Percentiles rank a stretch among this genome's conserved stretches.
These are phyloP conservation scores for Nothoprocta perdicaria DNA, from an alignment of 2,113 vertebrate species.

Conservation along the genomic window DNA sequence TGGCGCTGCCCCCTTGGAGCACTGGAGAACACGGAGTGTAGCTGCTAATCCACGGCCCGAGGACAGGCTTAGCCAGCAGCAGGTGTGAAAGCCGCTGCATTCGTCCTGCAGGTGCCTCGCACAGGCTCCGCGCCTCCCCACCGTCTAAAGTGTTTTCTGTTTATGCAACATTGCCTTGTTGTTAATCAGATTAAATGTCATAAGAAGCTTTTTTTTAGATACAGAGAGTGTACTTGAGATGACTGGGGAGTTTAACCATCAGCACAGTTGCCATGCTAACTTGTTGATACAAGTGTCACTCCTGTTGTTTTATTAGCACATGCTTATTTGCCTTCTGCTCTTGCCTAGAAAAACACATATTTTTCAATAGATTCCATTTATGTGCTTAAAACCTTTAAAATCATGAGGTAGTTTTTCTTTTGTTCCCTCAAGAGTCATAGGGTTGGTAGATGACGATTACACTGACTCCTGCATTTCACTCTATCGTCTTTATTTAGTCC, in stretches of 20 bases:
- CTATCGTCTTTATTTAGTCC: neutral
- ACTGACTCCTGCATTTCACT: neutral
- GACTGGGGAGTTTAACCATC: neutral
- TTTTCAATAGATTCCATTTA: neutral
- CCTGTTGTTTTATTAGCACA: neutral
- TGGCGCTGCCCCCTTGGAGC: neutral
- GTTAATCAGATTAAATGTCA: slow-evolving; percentile 33
- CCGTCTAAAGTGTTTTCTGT: neutral
- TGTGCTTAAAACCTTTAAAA: neutral
- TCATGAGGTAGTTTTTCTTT: neutral
- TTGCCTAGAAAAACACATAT: neutral
- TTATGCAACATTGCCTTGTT: neutral
- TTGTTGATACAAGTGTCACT: neutral
- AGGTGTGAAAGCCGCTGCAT: neutral
- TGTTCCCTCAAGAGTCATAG: neutral
- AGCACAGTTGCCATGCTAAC: slow-evolving; percentile 4
- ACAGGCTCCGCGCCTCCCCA: neutral
- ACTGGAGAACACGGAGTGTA: neutral
- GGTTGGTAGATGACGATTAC: neutral
- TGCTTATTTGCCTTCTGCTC: neutral
- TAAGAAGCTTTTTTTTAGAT: slow-evolving; percentile 25
- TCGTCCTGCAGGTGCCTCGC: neutral
- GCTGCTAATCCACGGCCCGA: neutral
- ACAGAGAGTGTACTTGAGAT: neutral
- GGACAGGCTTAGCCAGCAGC: neutral